phyloP scores from a whole-genome alignment of 1,140 invertebrate genomes.

The Leptinotarsa texana region DNA sequence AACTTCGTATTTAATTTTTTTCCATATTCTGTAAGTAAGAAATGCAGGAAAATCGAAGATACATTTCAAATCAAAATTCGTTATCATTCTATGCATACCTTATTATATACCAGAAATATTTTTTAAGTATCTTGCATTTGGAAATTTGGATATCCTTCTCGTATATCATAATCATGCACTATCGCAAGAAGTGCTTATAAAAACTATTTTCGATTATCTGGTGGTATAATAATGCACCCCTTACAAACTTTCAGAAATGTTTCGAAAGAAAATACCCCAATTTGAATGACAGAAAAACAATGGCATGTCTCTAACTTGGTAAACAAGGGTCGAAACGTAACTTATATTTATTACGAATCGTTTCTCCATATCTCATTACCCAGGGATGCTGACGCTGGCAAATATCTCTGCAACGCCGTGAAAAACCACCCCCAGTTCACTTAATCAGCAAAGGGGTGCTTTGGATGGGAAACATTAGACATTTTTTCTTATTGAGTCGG shows the following conservation, averaged over 20 bases:
- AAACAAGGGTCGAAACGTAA: constrained; percentile 18
- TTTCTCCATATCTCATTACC: constrained; percentile 27
- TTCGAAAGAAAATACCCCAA: neutral
- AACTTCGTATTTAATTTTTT: no score
- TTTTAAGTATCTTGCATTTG: no score
- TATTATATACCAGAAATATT: no score
- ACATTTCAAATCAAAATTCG: no score
- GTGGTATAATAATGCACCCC: neutral
- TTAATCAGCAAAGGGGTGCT: constrained; percentile 30
- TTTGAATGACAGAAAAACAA: constrained; percentile 22
- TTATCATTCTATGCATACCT: no score
- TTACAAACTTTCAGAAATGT: neutral
- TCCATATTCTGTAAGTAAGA: no score
- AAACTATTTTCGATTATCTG: neutral
- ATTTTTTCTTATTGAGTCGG: constrained; percentile 27
- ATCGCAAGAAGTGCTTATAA: neutral
- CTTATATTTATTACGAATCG: constrained; percentile 16
- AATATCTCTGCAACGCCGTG: constrained; percentile 22
- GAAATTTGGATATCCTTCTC: no score
- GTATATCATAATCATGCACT: no score
- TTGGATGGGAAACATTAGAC: constrained; percentile 13
- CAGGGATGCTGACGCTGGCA: constrained; percentile 23
- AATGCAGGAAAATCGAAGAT: no score
- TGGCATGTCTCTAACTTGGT: constrained; percentile 7
- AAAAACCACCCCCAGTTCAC: constrained; percentile 19